These are phyloP conservation scores for Chrysolina haemoptera DNA, from an alignment of 2,888 invertebrate genomes.

Conservation along the genomic window DNA sequence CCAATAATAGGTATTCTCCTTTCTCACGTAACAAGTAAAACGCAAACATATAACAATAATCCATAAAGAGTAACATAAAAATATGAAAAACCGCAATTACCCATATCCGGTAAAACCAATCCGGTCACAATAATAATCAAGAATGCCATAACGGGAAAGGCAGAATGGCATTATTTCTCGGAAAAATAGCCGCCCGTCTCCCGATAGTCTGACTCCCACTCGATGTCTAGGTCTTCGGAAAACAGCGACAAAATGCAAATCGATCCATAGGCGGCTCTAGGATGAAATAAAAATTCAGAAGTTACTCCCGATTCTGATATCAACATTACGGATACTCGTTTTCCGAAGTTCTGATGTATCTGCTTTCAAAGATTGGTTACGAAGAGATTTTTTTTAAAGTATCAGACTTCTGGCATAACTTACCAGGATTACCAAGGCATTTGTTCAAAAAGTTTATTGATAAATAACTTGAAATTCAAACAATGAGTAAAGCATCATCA, in stretches of 20 bases:
- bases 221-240: constrained; percentile 8
- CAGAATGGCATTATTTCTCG: constrained; percentile 18
- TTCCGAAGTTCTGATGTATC: too few relatives aligned
- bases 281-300: not conserved
- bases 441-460: too few relatives aligned
- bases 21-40: too few relatives aligned
- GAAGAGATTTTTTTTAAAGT: too few relatives aligned
- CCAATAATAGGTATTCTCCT: too few relatives aligned
- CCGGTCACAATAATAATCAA: constrained; percentile 11
- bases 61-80: not conserved
- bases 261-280: not conserved
- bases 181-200: constrained; percentile 1
- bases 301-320: too few relatives aligned
- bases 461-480: too few relatives aligned
- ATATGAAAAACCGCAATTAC: constrained; percentile 7
- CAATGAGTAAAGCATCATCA: too few relatives aligned
- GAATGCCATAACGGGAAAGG: constrained; percentile 12
- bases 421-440: too few relatives aligned
- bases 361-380: too few relatives aligned
- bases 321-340: too few relatives aligned
- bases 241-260: constrained; percentile 14
- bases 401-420: too few relatives aligned
- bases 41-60: not conserved
- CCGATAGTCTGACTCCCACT: constrained; percentile 2
- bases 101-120: not conserved